phyloP scores from a whole-genome alignment of 2,888 invertebrate genomes.

The Callinectes sapidus region DNA sequence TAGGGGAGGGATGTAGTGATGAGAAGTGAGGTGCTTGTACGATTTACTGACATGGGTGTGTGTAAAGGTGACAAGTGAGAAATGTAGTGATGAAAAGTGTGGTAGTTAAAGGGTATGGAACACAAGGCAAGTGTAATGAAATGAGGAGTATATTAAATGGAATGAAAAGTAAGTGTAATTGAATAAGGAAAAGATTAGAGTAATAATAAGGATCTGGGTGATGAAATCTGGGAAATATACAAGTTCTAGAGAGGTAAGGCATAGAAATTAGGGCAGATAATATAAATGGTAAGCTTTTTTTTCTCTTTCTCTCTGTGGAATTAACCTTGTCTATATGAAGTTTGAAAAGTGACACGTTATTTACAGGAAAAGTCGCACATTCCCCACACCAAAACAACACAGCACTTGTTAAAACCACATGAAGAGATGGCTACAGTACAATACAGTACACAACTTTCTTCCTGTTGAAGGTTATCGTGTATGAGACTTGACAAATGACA shows the following conservation, averaged over 20 bases:
- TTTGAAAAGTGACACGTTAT: neutral
- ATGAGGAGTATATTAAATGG: neutral
- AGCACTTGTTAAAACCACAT: neutral
- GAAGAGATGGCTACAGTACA: too few relatives aligned
- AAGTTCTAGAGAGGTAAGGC: neutral
- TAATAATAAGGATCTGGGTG: neutral
- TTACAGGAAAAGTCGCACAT: neutral
- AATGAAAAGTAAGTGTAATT: too few relatives aligned
- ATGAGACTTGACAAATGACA: neutral
- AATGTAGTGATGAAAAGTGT: too few relatives aligned
- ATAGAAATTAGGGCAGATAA: neutral
- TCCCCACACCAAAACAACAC: neutral
- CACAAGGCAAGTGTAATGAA: neutral
- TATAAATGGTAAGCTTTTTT: neutral
- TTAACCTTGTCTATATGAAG: neutral
- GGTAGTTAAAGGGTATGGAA: too few relatives aligned
- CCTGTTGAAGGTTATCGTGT: too few relatives aligned
- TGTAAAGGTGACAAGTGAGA: too few relatives aligned
- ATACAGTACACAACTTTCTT: too few relatives aligned
- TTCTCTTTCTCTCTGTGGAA: neutral
- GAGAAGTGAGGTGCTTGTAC: too few relatives aligned
- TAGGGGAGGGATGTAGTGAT: neutral
- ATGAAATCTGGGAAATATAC: neutral
- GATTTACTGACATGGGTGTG: too few relatives aligned
- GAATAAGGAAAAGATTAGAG: neutral